Evolutionary conservation across 2,888 invertebrate species (phyloP).

Genomic region (Brenthis ino): DNA sequence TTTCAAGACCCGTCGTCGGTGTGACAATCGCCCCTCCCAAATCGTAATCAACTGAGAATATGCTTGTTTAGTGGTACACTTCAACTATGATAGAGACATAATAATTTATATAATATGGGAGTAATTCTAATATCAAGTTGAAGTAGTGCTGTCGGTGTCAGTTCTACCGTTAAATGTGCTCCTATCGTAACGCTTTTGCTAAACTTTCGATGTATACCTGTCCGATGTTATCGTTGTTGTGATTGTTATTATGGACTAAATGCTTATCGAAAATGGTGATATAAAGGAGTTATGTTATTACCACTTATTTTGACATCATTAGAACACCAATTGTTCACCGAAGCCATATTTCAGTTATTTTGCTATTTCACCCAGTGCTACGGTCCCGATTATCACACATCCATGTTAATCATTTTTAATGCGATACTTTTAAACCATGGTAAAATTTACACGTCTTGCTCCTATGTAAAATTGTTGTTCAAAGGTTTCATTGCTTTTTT

Average conservation of each 20-base stretch:
- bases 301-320: constrained; percentile 49
- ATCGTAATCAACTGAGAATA: constrained; percentile 60
- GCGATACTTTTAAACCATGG: constrained; percentile 39
- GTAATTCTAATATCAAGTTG: constrained; percentile 39
- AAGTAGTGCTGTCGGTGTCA: constrained; percentile 42
- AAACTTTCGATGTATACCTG: constrained; percentile 55
- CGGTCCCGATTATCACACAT: constrained; percentile 40
- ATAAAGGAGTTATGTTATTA: constrained; percentile 43
- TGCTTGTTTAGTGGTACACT: constrained; percentile 58
- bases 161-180: constrained; percentile 51
- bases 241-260: constrained; percentile 52
- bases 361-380: constrained; percentile 49
- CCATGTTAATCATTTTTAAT: constrained; percentile 31
- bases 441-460: constrained; percentile 55
- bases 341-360: constrained; percentile 53
- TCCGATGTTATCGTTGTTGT: constrained; percentile 65
- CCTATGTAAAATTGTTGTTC: constrained; percentile 69
- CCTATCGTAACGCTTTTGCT: constrained; percentile 68
- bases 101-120: constrained; percentile 9
- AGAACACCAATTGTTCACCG: constrained; percentile 46
- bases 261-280: constrained; percentile 71
- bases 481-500: constrained; percentile 61
- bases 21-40: constrained; percentile 77
- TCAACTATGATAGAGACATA: constrained; percentile 49
- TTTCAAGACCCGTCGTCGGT: constrained; percentile 56